Percentiles rank a stretch among this genome's conserved stretches.
Evolutionary conservation across 2,113 vertebrate genomes (phyloP).

Genomic region (human (Homo sapiens)): DNA sequence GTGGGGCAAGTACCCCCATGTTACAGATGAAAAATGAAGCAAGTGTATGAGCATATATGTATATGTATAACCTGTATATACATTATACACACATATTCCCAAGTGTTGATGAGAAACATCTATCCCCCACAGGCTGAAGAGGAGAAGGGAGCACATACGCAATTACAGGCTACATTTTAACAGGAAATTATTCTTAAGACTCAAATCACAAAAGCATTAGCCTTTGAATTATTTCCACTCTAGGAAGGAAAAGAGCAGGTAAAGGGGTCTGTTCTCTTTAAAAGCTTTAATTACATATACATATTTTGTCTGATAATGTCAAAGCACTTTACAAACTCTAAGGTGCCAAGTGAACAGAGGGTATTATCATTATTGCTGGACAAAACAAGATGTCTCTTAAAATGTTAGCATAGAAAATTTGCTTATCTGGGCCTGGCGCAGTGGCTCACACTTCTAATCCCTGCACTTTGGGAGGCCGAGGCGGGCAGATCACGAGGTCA

Average conservation of each 20-base stretch:
- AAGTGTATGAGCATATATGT: neutral
- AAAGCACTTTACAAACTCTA: conserved; percentile 42
- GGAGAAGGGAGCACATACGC: neutral
- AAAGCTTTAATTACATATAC: conserved; percentile 37
- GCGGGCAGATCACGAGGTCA: too few relatives aligned
- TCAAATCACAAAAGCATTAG: neutral
- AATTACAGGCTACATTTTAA: neutral
- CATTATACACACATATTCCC: neutral
- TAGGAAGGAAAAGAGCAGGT: neutral
- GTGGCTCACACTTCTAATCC: too few relatives aligned
- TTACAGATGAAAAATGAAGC: neutral
- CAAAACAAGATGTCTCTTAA: conserved; percentile 23
- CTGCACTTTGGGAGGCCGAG: too few relatives aligned
- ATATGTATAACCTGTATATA: neutral
- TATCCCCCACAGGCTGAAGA: neutral
- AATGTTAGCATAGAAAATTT: neutral
- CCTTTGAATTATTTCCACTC: conserved; percentile 13
- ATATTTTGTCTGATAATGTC: conserved; percentile 18
- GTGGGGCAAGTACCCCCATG: neutral
- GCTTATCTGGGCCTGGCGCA: neutral
- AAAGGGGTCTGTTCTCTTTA: neutral
- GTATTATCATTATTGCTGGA: neutral
- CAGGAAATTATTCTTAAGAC: neutral
- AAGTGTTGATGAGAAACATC: neutral
- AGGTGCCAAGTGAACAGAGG: neutral